Evolutionary conservation across 2,888 invertebrate genomes (phyloP).

Genomic region (Heteropelma amictum): DNA sequence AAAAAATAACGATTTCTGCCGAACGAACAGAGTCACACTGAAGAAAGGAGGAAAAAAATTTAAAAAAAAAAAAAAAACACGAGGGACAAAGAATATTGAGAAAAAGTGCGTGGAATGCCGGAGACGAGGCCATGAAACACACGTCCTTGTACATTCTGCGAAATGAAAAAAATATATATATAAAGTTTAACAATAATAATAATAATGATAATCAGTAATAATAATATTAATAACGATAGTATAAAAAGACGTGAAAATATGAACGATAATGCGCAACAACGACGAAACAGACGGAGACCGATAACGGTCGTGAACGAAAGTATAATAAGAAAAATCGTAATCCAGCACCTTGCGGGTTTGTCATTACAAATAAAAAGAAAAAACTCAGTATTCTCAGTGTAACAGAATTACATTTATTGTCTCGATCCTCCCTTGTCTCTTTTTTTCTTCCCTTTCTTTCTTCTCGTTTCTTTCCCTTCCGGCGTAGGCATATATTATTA

Average conservation of each 20-base stretch:
- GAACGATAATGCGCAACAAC: conserved; percentile 45
- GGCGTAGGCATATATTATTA: conserved; percentile 57
- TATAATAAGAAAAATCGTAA: conserved; percentile 53
- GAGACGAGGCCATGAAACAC: conserved; percentile 45
- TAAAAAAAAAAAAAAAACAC: conserved; percentile 22
- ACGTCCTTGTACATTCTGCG: conserved; percentile 30
- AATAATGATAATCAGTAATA: conserved; percentile 2
- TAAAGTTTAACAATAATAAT: neutral
- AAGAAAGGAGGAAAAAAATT: too few relatives aligned
- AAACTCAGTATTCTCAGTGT: conserved; percentile 77
- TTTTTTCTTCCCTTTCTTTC: conserved; percentile 18
- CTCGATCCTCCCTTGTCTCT: conserved; percentile 74
- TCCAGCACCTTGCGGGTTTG: conserved; percentile 76
- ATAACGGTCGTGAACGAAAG: conserved; percentile 26
- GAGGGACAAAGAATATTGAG: conserved; percentile 6
- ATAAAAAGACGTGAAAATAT: conserved; percentile 19
- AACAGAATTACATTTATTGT: conserved; percentile 78
- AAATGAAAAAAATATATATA: conserved; percentile 30
- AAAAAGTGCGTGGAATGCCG: conserved; percentile 24
- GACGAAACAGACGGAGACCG: conserved; percentile 49
- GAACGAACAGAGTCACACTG: neutral
- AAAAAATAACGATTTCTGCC: conserved; percentile 3
- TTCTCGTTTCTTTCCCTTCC: conserved; percentile 12
- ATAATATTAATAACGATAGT: neutral
- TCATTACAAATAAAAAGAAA: conserved; percentile 75